Base-by-base conservation (phyloP, 2,113 vertebrate species). In the Naja naja region DNA sequence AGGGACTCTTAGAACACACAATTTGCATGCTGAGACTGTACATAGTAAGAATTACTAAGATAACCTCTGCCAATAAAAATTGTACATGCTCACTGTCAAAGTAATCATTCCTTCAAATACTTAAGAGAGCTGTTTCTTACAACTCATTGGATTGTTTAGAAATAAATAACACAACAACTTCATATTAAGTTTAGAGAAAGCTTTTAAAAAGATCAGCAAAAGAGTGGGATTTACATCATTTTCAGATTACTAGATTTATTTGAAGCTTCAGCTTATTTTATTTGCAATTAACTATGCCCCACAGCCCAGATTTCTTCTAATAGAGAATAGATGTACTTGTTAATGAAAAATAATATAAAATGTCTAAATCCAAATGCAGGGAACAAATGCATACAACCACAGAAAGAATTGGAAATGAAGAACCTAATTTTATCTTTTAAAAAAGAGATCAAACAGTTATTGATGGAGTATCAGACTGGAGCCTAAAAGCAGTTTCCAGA, bases 271-370 rank as follows among this genome's bases (percentile, higher is more conserved):
- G 94, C 94, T 8, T 92, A 3, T 8, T 95, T 87, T 93, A 39
- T 92, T 93, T 95, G 56, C 86, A 86, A 94, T 58, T 95, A 45
- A 93, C 54, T 18, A 81, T 95, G 60, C 93, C 4, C 94, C 0
- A 11, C 12, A 93, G 4, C 11, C 0, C 4, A 74, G 6, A n/a
- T 10, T 39, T 85, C 85, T 0, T 85, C 90, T 87, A 22, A 30
- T 16, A 4, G 56, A 88, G 87, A 93, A 53, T 30, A 85, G 89
- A 91, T 1, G 1, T 49, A 18, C 22, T 74, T 89, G 89, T 90
- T 87, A 85, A 30, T 87, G 11, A 54, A 39, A 88, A 92, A 64
- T 25, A 90, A 85, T 91, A 45, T 11, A 94, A 54, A 91, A 54
- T 45, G 88, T 56, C 23, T 43, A 60, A 90, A 87, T 0, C 39